A percentile compares a stretch with the other conserved stretches of the same genome.
phyloP scores from a whole-genome alignment of 2,797 vertebrate genomes.

The Spinibarbus caldwelli region DNA sequence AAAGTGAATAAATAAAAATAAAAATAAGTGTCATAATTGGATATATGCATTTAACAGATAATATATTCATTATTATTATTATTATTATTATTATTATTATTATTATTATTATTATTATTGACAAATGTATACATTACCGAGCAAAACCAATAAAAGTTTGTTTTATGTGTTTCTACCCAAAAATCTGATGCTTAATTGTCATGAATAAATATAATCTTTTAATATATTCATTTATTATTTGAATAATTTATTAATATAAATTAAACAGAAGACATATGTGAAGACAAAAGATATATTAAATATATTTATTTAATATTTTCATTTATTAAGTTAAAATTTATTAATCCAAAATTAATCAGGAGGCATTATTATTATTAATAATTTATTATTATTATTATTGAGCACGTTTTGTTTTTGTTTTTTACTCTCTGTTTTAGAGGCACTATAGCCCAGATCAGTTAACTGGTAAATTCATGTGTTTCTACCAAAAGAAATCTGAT shows the following conservation, averaged over 20 bases:
- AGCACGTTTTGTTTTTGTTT: not conserved
- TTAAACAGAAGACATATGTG: no score
- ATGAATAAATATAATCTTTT: not conserved
- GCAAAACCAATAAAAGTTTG: not conserved
- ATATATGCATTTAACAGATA: not conserved
- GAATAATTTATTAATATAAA: not conserved
- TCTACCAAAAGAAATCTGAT: constrained; percentile 61
- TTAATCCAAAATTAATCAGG: no score
- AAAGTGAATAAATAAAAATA: not conserved
- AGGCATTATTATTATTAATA: no score
- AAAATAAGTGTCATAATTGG: not conserved
- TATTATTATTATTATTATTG: no score
- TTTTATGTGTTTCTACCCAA: not conserved
- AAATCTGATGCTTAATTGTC: not conserved
- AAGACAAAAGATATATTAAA: no score
- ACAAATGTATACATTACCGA: not conserved
- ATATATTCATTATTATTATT: no score
- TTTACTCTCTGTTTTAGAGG: not conserved
- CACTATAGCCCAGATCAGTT: not conserved
- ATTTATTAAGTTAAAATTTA: no score
- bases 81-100: no score
- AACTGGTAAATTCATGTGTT: constrained; percentile 64
- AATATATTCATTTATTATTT: not conserved
- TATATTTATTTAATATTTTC: no score
- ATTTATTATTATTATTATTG: not conserved